Evolutionary conservation across 2,797 vertebrate genomes (phyloP).

Genomic region (Cichlasoma orientale): DNA sequence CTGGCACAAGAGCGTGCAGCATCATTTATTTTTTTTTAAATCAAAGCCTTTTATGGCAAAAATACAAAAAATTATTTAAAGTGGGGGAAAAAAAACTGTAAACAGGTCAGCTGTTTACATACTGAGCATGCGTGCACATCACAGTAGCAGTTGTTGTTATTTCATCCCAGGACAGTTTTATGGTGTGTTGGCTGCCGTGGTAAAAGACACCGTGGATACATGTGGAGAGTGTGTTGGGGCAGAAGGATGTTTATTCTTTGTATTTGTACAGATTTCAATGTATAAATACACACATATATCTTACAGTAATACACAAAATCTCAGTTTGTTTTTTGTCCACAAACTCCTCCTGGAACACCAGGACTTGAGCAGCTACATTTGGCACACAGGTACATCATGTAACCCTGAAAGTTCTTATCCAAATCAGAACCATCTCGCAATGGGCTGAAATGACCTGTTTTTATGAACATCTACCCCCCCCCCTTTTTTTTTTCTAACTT

Average conservation of each 20-base stretch:
- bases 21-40: background rate
- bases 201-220: slow-evolving; percentile 26
- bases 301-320: background rate
- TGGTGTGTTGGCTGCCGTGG: slow-evolving; percentile 35
- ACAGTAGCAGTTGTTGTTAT: slow-evolving; percentile 27
- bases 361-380: background rate
- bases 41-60: background rate
- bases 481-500: no score
- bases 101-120: background rate
- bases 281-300: background rate
- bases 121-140: background rate
- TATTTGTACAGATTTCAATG: background rate
- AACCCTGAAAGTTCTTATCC: background rate
- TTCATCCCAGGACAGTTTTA: slow-evolving; percentile 31
- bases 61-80: background rate
- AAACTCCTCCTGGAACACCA: background rate
- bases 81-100: background rate
- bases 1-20: background rate
- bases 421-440: background rate
- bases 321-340: background rate
- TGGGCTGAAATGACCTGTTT: background rate
- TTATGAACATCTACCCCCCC: no score
- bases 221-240: background rate
- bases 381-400: background rate
- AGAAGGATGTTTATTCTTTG: background rate